Percentiles rank a stretch among this genome's conserved stretches.
These are phyloP conservation scores for Nothura maculosa DNA, from an alignment of 2,797 vertebrate genomes.

Conservation along the genomic window DNA sequence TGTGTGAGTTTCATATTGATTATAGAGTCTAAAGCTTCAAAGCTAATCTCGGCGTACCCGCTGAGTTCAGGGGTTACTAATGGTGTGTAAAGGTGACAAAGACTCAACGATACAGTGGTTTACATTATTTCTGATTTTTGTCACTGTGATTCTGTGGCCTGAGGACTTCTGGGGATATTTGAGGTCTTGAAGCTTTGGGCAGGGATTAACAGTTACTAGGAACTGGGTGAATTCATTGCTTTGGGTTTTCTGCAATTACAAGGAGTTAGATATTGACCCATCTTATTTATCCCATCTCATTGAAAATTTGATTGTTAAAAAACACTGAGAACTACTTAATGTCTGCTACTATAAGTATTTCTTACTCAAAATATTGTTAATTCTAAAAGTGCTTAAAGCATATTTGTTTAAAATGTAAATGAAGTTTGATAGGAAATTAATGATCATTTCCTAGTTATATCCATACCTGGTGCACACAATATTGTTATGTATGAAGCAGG, in stretches of 20 bases:
- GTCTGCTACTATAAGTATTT: not conserved
- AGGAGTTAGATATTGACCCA: not conserved
- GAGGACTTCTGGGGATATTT: not conserved
- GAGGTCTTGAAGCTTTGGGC: not conserved
- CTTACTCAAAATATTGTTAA: not conserved
- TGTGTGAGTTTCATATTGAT: not conserved
- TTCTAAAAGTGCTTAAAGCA: not conserved
- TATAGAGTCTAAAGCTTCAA: not conserved
- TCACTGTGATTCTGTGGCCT: not conserved
- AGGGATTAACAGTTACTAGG: not conserved
- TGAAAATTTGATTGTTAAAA: not conserved
- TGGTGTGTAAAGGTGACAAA: constrained; percentile 25
- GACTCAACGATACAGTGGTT: constrained; percentile 5
- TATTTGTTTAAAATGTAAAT: not conserved
- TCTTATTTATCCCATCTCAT: not conserved
- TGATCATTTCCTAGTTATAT: not conserved
- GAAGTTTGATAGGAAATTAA: not conserved
- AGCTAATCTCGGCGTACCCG: not conserved
- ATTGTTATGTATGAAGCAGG: not conserved
- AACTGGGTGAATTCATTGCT: not conserved
- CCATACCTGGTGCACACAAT: not conserved
- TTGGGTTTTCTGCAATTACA: not conserved
- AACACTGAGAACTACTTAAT: not conserved
- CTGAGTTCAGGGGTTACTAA: constrained; percentile 14
- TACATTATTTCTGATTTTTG: constrained; percentile 9